Conservation (phyloP, 2,113 vertebrate genomes). For the Limnothrissa miodon region DNA sequence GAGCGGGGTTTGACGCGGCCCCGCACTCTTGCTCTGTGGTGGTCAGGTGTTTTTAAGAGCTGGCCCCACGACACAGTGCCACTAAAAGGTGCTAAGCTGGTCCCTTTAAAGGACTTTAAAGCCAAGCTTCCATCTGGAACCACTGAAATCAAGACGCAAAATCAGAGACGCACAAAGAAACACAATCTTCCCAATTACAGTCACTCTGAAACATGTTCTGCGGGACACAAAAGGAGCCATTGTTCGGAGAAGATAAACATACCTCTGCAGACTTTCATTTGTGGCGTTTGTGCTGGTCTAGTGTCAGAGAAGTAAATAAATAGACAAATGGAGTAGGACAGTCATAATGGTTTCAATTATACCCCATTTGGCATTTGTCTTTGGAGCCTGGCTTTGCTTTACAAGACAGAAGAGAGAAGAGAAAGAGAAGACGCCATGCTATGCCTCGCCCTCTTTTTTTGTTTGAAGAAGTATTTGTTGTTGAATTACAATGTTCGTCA, state of each 20-base stretch:
- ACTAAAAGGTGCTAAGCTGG: slow-evolving; percentile 29
- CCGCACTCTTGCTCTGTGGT: not conserved
- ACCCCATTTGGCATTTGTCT: slow-evolving; percentile 20
- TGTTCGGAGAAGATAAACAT: slow-evolving; percentile 41
- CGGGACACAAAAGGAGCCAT: slow-evolving; percentile 26
- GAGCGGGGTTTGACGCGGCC: too few species aligned
- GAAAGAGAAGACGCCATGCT: not conserved
- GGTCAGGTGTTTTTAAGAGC: not conserved
- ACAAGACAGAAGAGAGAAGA: slow-evolving; percentile 22
- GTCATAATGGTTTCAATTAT: slow-evolving; percentile 35
- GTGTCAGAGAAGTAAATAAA: slow-evolving; percentile 34
- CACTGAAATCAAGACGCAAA: slow-evolving; percentile 27
- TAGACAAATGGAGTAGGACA: slow-evolving; percentile 22
- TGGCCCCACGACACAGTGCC: not conserved
- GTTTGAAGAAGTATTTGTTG: slow-evolving; percentile 34
- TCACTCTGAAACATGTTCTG: slow-evolving; percentile 30
- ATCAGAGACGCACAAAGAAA: slow-evolving; percentile 22
- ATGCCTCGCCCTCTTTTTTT: not conserved
- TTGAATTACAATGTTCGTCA: slow-evolving; percentile 33
- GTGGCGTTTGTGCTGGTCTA: slow-evolving; percentile 39
- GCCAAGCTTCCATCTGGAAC: slow-evolving; percentile 35
- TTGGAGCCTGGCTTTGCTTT: slow-evolving; percentile 22
- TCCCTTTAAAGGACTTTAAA: slow-evolving; percentile 27
- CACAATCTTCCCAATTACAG: slow-evolving; percentile 31
- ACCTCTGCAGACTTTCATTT: slow-evolving; percentile 36